A percentile compares a stretch with the other conserved stretches of the same genome.
phyloP scores from a whole-genome alignment of 1,140 invertebrate genomes.

The Brachionus plicatilis region DNA sequence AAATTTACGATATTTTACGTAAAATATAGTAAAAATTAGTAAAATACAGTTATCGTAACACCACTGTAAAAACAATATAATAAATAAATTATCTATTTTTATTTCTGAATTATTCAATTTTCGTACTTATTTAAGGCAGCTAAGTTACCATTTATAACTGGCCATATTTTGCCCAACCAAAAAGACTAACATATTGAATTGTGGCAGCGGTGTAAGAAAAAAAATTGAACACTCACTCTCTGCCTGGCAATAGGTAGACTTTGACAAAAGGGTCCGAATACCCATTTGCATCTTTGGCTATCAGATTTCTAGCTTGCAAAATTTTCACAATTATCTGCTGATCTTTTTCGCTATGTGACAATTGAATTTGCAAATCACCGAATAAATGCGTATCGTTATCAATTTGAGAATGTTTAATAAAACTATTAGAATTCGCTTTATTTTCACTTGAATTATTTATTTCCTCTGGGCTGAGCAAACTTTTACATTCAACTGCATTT shows the following conservation, averaged over 20 bases:
- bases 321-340: conserved; percentile 72
- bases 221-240: conserved; percentile 8
- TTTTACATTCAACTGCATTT: neutral
- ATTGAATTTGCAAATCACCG: neutral
- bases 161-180: too few species aligned
- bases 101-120: too few species aligned
- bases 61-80: too few species aligned
- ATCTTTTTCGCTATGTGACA: neutral
- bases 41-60: too few species aligned
- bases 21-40: too few species aligned
- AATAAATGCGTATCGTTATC: neutral
- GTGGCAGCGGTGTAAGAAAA: too few species aligned
- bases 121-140: too few species aligned
- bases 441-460: neutral
- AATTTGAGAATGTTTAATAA: neutral
- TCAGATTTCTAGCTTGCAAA: conserved; percentile 80
- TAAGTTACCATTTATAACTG: too few species aligned
- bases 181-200: too few species aligned
- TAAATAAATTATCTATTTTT: too few species aligned
- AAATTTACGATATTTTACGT: too few species aligned
- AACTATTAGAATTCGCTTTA: neutral
- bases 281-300: conserved; percentile 92
- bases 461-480: neutral
- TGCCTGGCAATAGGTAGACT: conserved; percentile 33
- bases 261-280: conserved; percentile 82